A percentile compares a stretch with the other conserved stretches of the same genome.
These are phyloP conservation scores for Mnemiopsis leidyi DNA, from an alignment of 37 sponge, comb jelly and placozoan genomes.

Conservation along the genomic window DNA sequence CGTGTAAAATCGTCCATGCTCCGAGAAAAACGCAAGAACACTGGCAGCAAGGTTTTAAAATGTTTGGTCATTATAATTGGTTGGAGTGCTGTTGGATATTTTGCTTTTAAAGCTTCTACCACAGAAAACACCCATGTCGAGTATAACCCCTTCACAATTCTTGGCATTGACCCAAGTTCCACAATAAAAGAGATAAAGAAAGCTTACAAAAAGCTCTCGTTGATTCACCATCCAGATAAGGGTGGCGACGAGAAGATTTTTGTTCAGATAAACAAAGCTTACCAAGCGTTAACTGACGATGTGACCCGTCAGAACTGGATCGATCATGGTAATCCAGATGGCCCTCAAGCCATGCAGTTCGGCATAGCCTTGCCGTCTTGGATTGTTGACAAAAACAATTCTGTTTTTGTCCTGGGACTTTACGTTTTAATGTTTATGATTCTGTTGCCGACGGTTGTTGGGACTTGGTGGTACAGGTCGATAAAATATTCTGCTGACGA, in stretches of 20 bases:
- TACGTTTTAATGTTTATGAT: conserved; percentile 79
- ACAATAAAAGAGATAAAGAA: conserved; percentile 74
- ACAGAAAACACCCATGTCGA: conserved; percentile 70
- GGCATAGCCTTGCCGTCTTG: conserved; percentile 94
- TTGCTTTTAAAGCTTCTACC: conserved; percentile 71
- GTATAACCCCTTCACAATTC: conserved; percentile 85
- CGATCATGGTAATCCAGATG: conserved; percentile 90
- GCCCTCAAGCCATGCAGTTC: conserved; percentile 80
- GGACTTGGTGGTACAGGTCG: conserved; percentile 92
- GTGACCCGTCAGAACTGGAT: conserved; percentile 87
- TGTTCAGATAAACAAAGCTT: conserved; percentile 90
- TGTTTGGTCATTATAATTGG: conserved; percentile 61
- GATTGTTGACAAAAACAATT: conserved; percentile 91
- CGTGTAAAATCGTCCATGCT: conserved; percentile 67
- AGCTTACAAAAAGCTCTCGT: conserved; percentile 80
- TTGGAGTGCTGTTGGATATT: conserved; percentile 65
- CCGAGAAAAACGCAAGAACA: conserved; percentile 61
- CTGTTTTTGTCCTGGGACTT: conserved; percentile 72
- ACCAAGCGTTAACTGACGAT: conserved; percentile 90
- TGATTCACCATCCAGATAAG: conserved; percentile 91
- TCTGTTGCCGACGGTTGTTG: conserved; percentile 77
- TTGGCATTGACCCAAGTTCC: conserved; percentile 76
- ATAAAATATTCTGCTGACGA: conserved; percentile 83
- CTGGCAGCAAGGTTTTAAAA: conserved; percentile 35
- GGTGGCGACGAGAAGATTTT: conserved; percentile 85